Percentiles rank a stretch among this genome's conserved stretches.
These are phyloP conservation scores for Macrobrachium nipponense DNA, from an alignment of 1,140 invertebrate species.

Conservation along the genomic window DNA sequence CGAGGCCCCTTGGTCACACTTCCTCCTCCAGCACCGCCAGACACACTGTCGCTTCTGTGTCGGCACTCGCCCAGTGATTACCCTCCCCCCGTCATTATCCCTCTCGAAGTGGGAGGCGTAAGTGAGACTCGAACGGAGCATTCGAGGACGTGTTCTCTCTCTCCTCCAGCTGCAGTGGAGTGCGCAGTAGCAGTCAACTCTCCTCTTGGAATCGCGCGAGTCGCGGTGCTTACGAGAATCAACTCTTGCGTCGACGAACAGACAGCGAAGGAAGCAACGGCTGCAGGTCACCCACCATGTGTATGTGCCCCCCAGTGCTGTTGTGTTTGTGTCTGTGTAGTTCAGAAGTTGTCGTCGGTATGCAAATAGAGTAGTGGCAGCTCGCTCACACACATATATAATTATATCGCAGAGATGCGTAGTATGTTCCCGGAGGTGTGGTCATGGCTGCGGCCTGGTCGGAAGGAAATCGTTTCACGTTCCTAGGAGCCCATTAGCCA, in stretches of 20 bases:
- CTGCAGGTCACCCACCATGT: constrained; percentile 40
- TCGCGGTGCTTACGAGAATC: constrained; percentile 18
- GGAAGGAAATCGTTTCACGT: constrained; percentile 15
- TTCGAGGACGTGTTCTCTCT: no score
- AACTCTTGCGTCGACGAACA: constrained; percentile 26
- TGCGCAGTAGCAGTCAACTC: constrained; percentile 47
- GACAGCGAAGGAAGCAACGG: no score
- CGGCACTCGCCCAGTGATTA: constrained; percentile 51
- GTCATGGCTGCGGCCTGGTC: constrained; percentile 39
- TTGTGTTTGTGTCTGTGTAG: constrained; percentile 5
- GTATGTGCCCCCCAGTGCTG: constrained; percentile 43
- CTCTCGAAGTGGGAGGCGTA: constrained; percentile 35
- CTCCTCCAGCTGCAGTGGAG: constrained; percentile 23
- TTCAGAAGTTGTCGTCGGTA: constrained; percentile 54
- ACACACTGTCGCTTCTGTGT: constrained; percentile 59
- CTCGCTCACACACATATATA: constrained; percentile 41
- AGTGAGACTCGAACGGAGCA: no score
- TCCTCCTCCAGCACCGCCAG: constrained; percentile 60
- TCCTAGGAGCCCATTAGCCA: constrained; percentile 25
- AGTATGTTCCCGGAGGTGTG: constrained; percentile 35
- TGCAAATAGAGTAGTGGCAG: constrained; percentile 41
- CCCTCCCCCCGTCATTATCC: constrained; percentile 37
- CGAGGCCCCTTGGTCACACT: constrained; percentile 62
- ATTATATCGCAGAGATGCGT: constrained; percentile 45
- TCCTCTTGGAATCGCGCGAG: constrained; percentile 6